Conservation (phyloP, 2,888 invertebrate species). For the Plagodis pulveraria region DNA sequence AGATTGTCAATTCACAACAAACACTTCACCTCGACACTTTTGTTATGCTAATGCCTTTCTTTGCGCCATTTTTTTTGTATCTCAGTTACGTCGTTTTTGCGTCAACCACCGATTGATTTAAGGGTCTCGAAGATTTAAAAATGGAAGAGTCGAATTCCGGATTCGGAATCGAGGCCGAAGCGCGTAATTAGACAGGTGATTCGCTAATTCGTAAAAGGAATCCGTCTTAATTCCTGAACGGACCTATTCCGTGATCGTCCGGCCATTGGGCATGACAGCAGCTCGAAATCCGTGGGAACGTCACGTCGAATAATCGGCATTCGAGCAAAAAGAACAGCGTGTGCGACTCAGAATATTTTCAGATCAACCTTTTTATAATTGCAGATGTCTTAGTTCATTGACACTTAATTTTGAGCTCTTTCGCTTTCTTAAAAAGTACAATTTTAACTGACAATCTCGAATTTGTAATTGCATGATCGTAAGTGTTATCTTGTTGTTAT, state of each 20-base stretch:
- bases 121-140: constrained; percentile 32
- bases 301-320: constrained; percentile 80
- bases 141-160: constrained; percentile 50
- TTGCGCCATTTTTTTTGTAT: constrained; percentile 49
- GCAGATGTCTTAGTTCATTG: constrained; percentile 53
- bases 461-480: constrained; percentile 32
- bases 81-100: constrained; percentile 35
- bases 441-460: constrained; percentile 34
- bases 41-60: constrained; percentile 78
- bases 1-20: constrained; percentile 79
- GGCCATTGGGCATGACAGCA: constrained; percentile 40
- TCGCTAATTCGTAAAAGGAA: constrained; percentile 80
- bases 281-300: constrained; percentile 71
- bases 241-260: constrained; percentile 54
- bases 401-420: constrained; percentile 55
- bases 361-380: constrained; percentile 60
- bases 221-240: constrained; percentile 66
- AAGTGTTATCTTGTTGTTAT: constrained; percentile 7
- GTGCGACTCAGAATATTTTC: constrained; percentile 43
- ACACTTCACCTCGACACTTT: constrained; percentile 69
- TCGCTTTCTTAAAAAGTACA: constrained; percentile 34
- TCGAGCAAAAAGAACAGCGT: constrained; percentile 68
- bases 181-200: constrained; percentile 82
- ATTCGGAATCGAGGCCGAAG: constrained; percentile 57
- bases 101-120: constrained; percentile 38